These are phyloP conservation scores for Marmota flaviventris DNA, from an alignment of 2,113 vertebrate species.

Conservation along the genomic window DNA sequence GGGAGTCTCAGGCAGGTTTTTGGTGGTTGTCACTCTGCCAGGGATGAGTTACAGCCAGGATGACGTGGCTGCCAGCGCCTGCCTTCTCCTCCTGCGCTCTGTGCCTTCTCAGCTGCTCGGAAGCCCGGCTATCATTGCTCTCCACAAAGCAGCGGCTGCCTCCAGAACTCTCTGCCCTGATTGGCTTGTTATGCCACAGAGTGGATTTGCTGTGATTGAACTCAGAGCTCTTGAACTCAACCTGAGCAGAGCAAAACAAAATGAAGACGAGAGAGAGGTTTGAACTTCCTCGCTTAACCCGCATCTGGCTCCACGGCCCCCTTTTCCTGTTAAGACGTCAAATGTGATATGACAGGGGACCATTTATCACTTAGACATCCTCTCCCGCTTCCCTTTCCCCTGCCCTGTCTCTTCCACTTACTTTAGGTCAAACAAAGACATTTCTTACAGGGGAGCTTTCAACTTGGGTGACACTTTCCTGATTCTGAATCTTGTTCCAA, in stretches of 20 bases:
- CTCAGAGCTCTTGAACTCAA: slow-evolving; percentile 72
- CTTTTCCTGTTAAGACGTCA: slow-evolving; percentile 84
- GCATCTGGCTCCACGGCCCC: slow-evolving; percentile 71
- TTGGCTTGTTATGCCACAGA: slow-evolving; percentile 71
- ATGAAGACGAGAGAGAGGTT: slow-evolving; percentile 54
- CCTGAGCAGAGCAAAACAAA: slow-evolving; percentile 48
- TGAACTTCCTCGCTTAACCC: slow-evolving; percentile 74
- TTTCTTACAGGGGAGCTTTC: slow-evolving; percentile 82
- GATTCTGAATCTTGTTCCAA: slow-evolving; percentile 82
- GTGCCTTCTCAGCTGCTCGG: not conserved
- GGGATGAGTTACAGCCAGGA: not conserved
- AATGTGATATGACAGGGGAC: slow-evolving; percentile 73
- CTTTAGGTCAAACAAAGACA: slow-evolving; percentile 82
- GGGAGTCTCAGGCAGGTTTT: not conserved
- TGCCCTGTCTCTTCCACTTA: slow-evolving; percentile 76
- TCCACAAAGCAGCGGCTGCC: slow-evolving; percentile 28
- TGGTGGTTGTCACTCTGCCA: not conserved
- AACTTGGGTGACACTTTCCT: slow-evolving; percentile 81
- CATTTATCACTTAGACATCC: slow-evolving; percentile 83
- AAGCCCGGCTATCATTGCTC: slow-evolving; percentile 49
- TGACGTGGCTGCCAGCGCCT: not conserved
- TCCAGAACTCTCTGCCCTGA: not conserved
- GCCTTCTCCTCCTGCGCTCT: not conserved
- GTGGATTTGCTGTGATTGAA: slow-evolving; percentile 53
- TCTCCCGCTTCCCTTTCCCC: slow-evolving; percentile 51